Conservation (phyloP, 2,888 invertebrate genomes). For the Antheraea yamamai region DNA sequence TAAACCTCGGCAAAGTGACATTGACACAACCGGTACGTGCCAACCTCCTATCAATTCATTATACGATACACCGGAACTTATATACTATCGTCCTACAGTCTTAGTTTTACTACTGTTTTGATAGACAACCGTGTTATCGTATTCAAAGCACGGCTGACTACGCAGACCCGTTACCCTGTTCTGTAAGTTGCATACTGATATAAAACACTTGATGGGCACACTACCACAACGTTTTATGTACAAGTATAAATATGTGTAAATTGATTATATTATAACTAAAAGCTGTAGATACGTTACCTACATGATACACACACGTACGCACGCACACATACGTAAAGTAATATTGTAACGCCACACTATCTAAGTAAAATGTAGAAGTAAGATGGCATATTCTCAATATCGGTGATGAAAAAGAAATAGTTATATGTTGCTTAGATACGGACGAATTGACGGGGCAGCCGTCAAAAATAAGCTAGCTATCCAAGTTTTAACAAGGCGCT, state of each 20-base stretch:
- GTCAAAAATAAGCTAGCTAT: too few relatives aligned
- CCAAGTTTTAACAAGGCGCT: too few relatives aligned
- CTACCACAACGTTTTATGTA: slow-evolving; percentile 23
- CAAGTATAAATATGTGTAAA: slow-evolving; percentile 1
- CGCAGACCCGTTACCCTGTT: slow-evolving; percentile 63
- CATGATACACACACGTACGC: too few relatives aligned
- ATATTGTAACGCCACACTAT: too few relatives aligned
- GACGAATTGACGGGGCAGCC: too few relatives aligned
- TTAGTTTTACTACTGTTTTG: slow-evolving; percentile 25
- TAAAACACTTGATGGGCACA: slow-evolving; percentile 46
- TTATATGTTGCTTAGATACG: too few relatives aligned
- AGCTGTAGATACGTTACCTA: not conserved
- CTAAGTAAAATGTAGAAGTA: too few relatives aligned
- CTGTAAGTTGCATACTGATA: slow-evolving; percentile 62
- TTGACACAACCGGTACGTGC: not conserved
- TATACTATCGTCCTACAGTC: slow-evolving; percentile 25
- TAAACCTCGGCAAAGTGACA: not conserved
- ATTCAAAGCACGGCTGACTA: slow-evolving; percentile 54
- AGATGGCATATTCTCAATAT: too few relatives aligned
- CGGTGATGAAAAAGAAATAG: too few relatives aligned
- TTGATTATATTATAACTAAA: not conserved
- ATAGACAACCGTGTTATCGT: slow-evolving; percentile 42
- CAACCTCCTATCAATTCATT: slow-evolving; percentile 25
- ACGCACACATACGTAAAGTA: too few relatives aligned
- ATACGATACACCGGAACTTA: slow-evolving; percentile 33